Evolutionary conservation across 2,888 invertebrate genomes (phyloP).

Genomic region (Lasioglossum villosulum): DNA sequence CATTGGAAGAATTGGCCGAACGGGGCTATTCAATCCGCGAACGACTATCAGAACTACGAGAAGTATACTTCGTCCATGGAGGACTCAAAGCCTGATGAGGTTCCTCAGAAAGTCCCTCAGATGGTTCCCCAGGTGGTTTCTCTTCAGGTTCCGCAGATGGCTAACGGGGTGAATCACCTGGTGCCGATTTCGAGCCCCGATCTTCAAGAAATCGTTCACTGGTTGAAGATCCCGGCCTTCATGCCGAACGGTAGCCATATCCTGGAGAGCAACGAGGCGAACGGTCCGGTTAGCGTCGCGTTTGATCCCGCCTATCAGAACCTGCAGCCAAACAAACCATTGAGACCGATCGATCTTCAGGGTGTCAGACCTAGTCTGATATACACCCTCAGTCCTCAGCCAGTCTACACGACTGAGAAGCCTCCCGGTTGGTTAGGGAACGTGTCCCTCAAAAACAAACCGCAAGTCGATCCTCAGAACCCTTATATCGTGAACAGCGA

Average conservation of each 20-base stretch:
- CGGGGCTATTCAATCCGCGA: constrained; percentile 70
- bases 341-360: background rate
- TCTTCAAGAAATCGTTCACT: constrained; percentile 74
- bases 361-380: constrained; percentile 12
- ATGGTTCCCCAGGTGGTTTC: background rate
- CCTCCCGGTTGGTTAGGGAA: background rate
- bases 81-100: constrained; percentile 36
- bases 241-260: constrained; percentile 64
- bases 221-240: constrained; percentile 77
- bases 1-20: constrained; percentile 80
- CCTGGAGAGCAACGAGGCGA: constrained; percentile 46
- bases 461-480: constrained; percentile 66
- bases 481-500: constrained; percentile 79
- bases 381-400: constrained; percentile 8
- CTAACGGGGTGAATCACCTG: constrained; percentile 27
- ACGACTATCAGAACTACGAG: constrained; percentile 80
- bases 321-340: constrained; percentile 68
- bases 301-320: constrained; percentile 70
- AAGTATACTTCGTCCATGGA: constrained; percentile 76
- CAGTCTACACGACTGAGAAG: constrained; percentile 16
- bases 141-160: background rate
- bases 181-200: constrained; percentile 53
- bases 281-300: constrained; percentile 56
- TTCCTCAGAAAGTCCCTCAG: background rate
- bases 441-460: constrained; percentile 22